phyloP scores from a whole-genome alignment of 1,140 invertebrate genomes.

The Orius insidiosus region DNA sequence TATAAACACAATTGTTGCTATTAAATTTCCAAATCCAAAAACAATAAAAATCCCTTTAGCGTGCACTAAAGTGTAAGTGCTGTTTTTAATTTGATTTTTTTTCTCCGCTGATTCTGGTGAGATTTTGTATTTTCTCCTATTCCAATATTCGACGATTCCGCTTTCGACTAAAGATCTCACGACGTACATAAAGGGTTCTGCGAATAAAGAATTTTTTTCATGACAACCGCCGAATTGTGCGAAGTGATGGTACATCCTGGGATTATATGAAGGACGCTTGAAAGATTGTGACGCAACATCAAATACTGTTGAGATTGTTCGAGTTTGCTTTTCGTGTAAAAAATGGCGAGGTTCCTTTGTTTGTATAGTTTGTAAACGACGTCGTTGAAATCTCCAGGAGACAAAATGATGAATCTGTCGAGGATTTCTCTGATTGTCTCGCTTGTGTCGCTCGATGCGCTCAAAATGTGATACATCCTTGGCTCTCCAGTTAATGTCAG shows the following conservation, averaged over 20 bases:
- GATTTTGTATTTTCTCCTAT: constrained; percentile 9
- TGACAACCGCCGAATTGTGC: constrained; percentile 18
- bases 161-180: constrained; percentile 18
- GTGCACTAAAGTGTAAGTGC: constrained; percentile 6
- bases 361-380: constrained; percentile 16
- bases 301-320: constrained; percentile 14
- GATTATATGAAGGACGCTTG: constrained; percentile 14
- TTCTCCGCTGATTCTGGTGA: background rate
- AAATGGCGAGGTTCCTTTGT: constrained; percentile 18
- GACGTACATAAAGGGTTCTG: constrained; percentile 15
- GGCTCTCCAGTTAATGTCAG: constrained; percentile 19
- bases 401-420: constrained; percentile 18
- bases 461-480: constrained; percentile 21
- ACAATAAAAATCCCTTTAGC: constrained; percentile 11
- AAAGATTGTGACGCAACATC: constrained; percentile 5
- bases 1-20: constrained; percentile 7
- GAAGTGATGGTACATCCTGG: constrained; percentile 18
- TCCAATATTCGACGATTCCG: constrained; percentile 15
- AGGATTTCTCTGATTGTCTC: constrained; percentile 16
- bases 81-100: background rate
- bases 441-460: constrained; percentile 18
- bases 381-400: constrained; percentile 17
- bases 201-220: constrained; percentile 18
- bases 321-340: constrained; percentile 18
- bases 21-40: constrained; percentile 2